Base-by-base conservation (phyloP, 2,113 vertebrate species). In the Strigops habroptila region DNA sequence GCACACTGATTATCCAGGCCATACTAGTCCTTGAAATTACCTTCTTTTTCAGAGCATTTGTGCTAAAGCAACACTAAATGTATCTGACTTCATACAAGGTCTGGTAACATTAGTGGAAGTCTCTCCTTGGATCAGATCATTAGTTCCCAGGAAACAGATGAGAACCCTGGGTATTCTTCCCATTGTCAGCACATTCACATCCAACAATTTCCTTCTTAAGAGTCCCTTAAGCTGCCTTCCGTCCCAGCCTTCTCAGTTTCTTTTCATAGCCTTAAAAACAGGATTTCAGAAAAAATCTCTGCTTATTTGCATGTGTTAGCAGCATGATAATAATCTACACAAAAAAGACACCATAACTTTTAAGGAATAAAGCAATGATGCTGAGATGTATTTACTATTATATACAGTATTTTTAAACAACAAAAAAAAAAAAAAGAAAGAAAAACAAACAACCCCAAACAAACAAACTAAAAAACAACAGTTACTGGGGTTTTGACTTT, bases 401-500 rank as follows among this genome's bases (percentile, higher is more conserved):
- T 70, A 92, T 46, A 22, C 82, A 95, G 62, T 16, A 6, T 27
- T 44, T 7, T 30, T n/a, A n/a, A 33, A 23, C 55, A 59, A n/a
- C 21, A n/a, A n/a, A n/a, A n/a, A n/a, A n/a, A n/a, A n/a, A n/a
- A n/a, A 59, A 59, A 6, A n/a, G 15, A 15, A 79, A 64, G 39
- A 33, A 49, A 5, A 5, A 4, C 48, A 24, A 30, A 30, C 16
- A 62, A 8, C 9, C 39, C 14, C n/a, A 49, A 55, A 12, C 25
- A 37, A 52, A 59, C n/a, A 70, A 60, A 35, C n/a, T 25, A 60
- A 10, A 8, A 19, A 39, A 5, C 33, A 87, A 19, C 74, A 60
- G 51, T 92, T 74, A 18, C 43, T 88, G 69, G 73, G 48, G 33
- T 96, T 94, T 96, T 96, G 76, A 97, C 86, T 97, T 98, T 95